Evolutionary conservation across 2,888 invertebrate species (phyloP), one percentile per base, ranked within the genome.

Genomic region (Acanthosoma haemorrhoidale): DNA sequence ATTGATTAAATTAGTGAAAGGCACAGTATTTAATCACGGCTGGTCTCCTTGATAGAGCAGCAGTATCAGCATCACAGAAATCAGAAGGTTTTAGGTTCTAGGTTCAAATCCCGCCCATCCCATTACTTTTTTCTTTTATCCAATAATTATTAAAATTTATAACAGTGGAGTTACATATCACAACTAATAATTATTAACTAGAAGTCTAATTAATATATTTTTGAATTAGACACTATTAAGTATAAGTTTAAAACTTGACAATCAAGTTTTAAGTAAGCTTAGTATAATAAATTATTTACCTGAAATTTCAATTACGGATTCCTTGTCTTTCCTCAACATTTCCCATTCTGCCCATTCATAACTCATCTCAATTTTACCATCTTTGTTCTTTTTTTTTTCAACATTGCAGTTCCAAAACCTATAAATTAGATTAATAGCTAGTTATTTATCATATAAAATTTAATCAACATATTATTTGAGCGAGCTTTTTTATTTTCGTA

Each of bases 261-360:
- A n/a, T n/a, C n/a, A n/a, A n/a, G n/a, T n/a, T n/a, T n/a, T n/a
- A n/a, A n/a, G n/a, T n/a, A n/a, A n/a, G n/a, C n/a, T n/a, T n/a
- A n/a, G n/a, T n/a, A n/a, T n/a, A n/a, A n/a, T n/a, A n/a, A n/a
- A n/a, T n/a, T n/a, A n/a, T n/a, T 73, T 77, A 87, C 91, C 92
- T 77, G 90, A 87, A 76, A 94, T 88, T 78, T 90, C 85, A 59
- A 90, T 87, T 0, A 85, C 85, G 0, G 87, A 86, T 74, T 85
- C 84, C 70, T 87, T 82, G 72, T 83, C 82, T 73, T 88, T 88
- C 75, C 89, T 85, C 78, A 91, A 86, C 92, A 93, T 93, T 78
- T 91, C 90, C 94, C 94, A 94, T 77, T 94, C 92, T 72, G 85
- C 84, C 94, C 94, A 94, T 60, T 87, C 84, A 76, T 91, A 92